Evolutionary conservation across 1,140 invertebrate genomes (phyloP).

Genomic region (Dendroctonus valens): DNA sequence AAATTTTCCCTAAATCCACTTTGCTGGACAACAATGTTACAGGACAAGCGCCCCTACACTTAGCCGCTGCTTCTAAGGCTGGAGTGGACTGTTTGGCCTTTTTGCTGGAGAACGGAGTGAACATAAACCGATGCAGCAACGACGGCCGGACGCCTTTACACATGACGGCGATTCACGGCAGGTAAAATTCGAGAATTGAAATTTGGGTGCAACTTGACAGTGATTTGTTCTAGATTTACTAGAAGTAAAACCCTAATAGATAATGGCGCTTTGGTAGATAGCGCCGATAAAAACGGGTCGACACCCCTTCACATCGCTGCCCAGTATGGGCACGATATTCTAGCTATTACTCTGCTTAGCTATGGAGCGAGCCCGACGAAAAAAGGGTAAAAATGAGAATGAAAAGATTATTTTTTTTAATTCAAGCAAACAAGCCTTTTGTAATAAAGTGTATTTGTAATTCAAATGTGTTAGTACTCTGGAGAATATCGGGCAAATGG

Average conservation of each 20-base stretch:
- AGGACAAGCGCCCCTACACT: constrained; percentile 62
- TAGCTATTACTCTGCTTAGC: constrained; percentile 54
- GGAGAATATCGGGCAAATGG: no score
- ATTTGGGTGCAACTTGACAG: neutral
- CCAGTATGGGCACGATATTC: constrained; percentile 56
- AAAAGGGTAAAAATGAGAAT: constrained; percentile 47
- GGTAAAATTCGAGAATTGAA: neutral
- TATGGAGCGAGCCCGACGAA: constrained; percentile 58
- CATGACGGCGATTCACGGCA: constrained; percentile 55
- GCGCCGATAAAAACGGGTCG: constrained; percentile 55
- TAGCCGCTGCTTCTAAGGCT: constrained; percentile 62
- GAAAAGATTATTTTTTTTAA: no score
- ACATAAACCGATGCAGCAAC: constrained; percentile 58
- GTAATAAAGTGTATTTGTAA: no score
- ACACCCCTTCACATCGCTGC: constrained; percentile 60
- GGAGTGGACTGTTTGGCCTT: constrained; percentile 63
- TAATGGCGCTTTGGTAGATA: constrained; percentile 54
- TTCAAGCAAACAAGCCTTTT: no score
- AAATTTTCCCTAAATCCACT: no score
- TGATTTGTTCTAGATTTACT: constrained; percentile 54
- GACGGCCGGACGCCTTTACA: constrained; percentile 66
- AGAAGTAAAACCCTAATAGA: constrained; percentile 61
- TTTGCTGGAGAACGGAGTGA: constrained; percentile 56
- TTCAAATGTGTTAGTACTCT: no score
- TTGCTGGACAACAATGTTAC: neutral